Base-by-base conservation (phyloP, 1,140 invertebrate species). In the Zaprionus tsacasi region DNA sequence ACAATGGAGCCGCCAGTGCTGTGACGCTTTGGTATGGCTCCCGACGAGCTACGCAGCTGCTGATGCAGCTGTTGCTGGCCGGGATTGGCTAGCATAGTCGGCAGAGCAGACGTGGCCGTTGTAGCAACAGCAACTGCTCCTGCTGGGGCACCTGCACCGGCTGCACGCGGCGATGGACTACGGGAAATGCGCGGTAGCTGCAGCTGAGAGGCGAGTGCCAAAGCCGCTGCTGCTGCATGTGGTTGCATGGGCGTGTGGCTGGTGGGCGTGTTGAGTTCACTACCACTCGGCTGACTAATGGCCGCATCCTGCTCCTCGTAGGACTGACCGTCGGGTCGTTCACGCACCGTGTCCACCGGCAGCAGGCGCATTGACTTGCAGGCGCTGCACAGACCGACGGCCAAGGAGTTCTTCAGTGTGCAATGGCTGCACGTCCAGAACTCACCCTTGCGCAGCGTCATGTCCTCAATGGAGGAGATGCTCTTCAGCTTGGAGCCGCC, bases 341-440 rank as follows among this genome's bases (percentile, higher is more conserved):
- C 85, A 6, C 85, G 81, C 10, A 89, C 69, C 6, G 85, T 38
- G 7, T 83, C 83, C 50, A 83, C 76, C 1, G 91, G 89, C 45
- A 85, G 78, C 66, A 79, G 69, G 27, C 89, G 81, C 12, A 77
- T 60, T 11, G 92, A 81, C 72, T 96, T 97, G 88, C 97, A 98
- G 12, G 96, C 97, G 69, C 96, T 95, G 93, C 97, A 98, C 59
- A 94, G 93, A 17, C 94, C 93, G 8, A 94, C 94, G 7, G 95
- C 95, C 0, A 97, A 91, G 2, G 96, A 96, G 93, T 98, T 98
- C 76, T 97, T 96, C 7, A 98, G 92, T 0, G 97, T 98, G 81
- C 97, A 98, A 21, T 94, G 95, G 82, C 80, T 94, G 92, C 94
- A 96, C 81, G 93, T 95, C 96, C 97, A 97, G 88, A 95, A 96